Percentiles rank a stretch among this genome's conserved stretches.
Conservation (phyloP, 2,113 vertebrate species). For the Arothron firmamentum region DNA sequence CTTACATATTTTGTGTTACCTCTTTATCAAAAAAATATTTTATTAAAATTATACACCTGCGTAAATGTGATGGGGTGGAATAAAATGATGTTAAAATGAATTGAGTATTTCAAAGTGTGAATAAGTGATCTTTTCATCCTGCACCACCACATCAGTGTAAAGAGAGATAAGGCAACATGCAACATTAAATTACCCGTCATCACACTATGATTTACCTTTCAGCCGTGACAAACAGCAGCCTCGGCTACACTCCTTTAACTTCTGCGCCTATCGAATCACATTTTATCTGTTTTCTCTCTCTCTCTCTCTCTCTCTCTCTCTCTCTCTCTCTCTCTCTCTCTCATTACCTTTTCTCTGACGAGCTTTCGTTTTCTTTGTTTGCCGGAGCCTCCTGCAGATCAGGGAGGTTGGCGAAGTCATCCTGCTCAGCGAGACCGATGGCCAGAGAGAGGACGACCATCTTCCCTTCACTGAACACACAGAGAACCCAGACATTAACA, state of each 20-base stretch:
- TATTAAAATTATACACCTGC: no score
- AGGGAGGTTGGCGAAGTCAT: conserved; percentile 99
- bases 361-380: conserved; percentile 83
- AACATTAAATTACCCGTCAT: conserved; percentile 14
- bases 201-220: not conserved
- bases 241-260: no score
- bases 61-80: no score
- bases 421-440: conserved; percentile 97
- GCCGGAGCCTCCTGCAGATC: conserved; percentile 93
- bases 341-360: conserved; percentile 96
- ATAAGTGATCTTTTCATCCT: no score
- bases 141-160: conserved; percentile 1
- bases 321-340: not conserved
- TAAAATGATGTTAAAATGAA: no score
- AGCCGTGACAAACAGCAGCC: no score
- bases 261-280: no score
- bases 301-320: conserved; percentile 9
- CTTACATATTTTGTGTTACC: no score
- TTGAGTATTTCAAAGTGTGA: no score
- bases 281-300: not conserved
- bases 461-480: conserved; percentile 91
- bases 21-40: no score
- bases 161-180: conserved; percentile 1
- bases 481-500: conserved; percentile 46
- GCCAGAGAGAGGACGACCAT: conserved; percentile 99